Percentiles rank a stretch among this genome's conserved stretches.
These are phyloP conservation scores for Nematolebias whitei DNA, from an alignment of 2,113 vertebrate species.

Conservation along the genomic window DNA sequence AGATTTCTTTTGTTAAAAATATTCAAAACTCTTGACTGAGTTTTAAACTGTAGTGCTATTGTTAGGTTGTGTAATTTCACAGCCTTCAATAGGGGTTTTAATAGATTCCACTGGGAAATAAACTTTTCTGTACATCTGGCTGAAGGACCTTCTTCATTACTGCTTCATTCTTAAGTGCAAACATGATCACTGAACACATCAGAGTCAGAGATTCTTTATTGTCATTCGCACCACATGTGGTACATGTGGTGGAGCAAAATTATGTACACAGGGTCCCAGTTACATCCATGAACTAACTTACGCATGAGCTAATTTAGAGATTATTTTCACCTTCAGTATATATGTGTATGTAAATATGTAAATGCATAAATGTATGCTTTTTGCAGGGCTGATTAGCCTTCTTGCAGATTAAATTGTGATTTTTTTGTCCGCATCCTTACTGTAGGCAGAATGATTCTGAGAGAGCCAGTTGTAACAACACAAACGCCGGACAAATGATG, in stretches of 20 bases:
- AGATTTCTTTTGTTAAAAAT: too few species aligned
- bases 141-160: neutral
- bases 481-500: slow-evolving; percentile 23
- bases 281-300: too few species aligned
- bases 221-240: too few species aligned
- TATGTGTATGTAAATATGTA: too few species aligned
- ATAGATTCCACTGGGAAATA: neutral
- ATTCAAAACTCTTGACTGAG: too few species aligned
- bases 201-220: too few species aligned
- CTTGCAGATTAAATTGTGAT: slow-evolving; percentile 11
- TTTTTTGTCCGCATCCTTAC: neutral
- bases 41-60: too few species aligned
- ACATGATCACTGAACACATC: neutral
- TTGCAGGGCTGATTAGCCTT: neutral
- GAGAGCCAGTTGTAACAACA: slow-evolving; percentile 10
- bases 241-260: too few species aligned
- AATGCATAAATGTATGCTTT: neutral
- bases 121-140: neutral
- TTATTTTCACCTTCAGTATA: neutral
- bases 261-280: too few species aligned
- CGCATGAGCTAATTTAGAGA: neutral
- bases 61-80: neutral
- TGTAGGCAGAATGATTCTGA: slow-evolving; percentile 12
- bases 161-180: neutral
- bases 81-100: neutral